A percentile compares a stretch with the other conserved stretches of the same genome.
Conservation (phyloP, 2,888 invertebrate species). For the Drosophila atripex region DNA sequence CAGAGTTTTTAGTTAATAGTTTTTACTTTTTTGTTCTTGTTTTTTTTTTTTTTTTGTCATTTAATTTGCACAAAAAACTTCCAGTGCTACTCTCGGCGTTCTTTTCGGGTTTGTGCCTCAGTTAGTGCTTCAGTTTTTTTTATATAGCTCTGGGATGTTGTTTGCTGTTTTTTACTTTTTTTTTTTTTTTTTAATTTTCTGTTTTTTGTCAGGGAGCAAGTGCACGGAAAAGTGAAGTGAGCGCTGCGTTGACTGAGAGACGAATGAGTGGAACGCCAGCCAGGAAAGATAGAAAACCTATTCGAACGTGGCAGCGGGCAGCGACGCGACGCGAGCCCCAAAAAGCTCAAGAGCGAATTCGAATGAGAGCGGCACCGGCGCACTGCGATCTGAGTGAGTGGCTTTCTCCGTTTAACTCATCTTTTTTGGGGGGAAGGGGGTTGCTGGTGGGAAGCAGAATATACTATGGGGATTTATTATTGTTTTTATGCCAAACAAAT, state of each 20-base stretch:
- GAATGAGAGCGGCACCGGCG: conserved; percentile 50
- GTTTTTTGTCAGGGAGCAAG: conserved; percentile 51
- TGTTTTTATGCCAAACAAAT: conserved; percentile 74
- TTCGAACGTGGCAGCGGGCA: conserved; percentile 9
- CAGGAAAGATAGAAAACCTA: conserved; percentile 12
- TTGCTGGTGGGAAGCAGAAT: background rate
- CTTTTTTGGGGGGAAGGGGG: conserved; percentile 1
- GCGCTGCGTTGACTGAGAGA: conserved; percentile 58
- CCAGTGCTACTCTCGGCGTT: conserved; percentile 26
- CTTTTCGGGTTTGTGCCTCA: conserved; percentile 15
- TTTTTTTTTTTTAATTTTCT: background rate
- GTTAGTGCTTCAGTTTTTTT: conserved; percentile 30
- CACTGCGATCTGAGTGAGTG: conserved; percentile 61
- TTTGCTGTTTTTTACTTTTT: conserved; percentile 16
- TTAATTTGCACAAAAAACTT: conserved; percentile 1
- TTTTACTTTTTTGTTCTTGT: conserved; percentile 26
- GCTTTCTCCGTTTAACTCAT: conserved; percentile 13
- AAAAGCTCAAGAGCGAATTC: conserved; percentile 20
- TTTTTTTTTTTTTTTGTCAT: conserved; percentile 14
- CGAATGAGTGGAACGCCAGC: conserved; percentile 46
- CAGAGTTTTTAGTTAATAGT: conserved; percentile 48
- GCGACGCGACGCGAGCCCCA: conserved; percentile 23
- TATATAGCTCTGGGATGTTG: conserved; percentile 4
- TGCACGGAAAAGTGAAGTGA: conserved; percentile 68
- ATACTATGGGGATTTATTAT: conserved; percentile 56